A percentile compares a stretch with the other conserved stretches of the same genome.
Conservation (phyloP, 2,797 vertebrate species). For the Pteronotus mesoamericanus region DNA sequence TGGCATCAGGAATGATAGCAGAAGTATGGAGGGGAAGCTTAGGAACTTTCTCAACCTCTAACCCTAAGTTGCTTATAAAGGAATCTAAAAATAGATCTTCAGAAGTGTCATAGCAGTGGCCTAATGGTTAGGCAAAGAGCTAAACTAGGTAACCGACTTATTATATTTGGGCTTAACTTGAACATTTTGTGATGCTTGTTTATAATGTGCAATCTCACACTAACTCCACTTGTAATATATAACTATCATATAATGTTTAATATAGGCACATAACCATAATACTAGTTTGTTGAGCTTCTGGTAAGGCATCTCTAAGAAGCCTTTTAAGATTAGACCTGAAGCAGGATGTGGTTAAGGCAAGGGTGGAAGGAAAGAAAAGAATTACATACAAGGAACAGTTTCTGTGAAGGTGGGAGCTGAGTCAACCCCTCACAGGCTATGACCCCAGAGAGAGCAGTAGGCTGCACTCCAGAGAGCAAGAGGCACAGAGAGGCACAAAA, state of each 20-base stretch:
- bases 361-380: not conserved
- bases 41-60: not conserved
- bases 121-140: not conserved
- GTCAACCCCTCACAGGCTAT: not conserved
- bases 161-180: not conserved
- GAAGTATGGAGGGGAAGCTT: not conserved
- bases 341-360: not conserved
- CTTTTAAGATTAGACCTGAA: not conserved
- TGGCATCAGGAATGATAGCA: not conserved
- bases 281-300: not conserved
- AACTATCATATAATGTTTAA: not conserved
- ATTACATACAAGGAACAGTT: not conserved
- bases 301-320: not conserved
- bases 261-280: not conserved
- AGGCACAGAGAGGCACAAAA: rapidly evolving
- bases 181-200: not conserved
- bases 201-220: not conserved
- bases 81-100: not conserved
- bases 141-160: not conserved
- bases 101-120: not conserved
- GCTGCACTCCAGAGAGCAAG: not conserved
- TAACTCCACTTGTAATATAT: not conserved
- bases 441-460: not conserved
- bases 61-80: not conserved
- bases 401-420: not conserved